Conservation (phyloP, 2,113 vertebrate species). For the zebrafish (Danio rerio) region GRCz12tu NC_133192.1:19069501-19070000, state of each 20-base stretch:
- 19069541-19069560: conserved; percentile 22
- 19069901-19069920: conserved; percentile 41
- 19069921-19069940: conserved; percentile 57
- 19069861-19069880: background rate
- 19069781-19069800: conserved; percentile 40
- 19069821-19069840: conserved; percentile 8
- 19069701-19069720: conserved; percentile 38
- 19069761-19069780: conserved; percentile 26
- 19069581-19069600: conserved; percentile 34
- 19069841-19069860: conserved; percentile 19
- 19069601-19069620: conserved; percentile 55
- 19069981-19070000: too few relatives aligned
- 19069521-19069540: background rate
- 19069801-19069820: conserved; percentile 12
- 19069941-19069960: conserved; percentile 25
- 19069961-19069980: background rate
- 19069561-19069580: conserved; percentile 45
- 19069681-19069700: conserved; percentile 15
- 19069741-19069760: conserved; percentile 45
- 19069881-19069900: background rate
- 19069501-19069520: background rate
- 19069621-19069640: conserved; percentile 41
- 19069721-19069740: conserved; percentile 51
- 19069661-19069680: conserved; percentile 41
- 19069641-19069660: conserved; percentile 61